Conservation (phyloP, 2,113 vertebrate species). For the Petroica traversi region DNA sequence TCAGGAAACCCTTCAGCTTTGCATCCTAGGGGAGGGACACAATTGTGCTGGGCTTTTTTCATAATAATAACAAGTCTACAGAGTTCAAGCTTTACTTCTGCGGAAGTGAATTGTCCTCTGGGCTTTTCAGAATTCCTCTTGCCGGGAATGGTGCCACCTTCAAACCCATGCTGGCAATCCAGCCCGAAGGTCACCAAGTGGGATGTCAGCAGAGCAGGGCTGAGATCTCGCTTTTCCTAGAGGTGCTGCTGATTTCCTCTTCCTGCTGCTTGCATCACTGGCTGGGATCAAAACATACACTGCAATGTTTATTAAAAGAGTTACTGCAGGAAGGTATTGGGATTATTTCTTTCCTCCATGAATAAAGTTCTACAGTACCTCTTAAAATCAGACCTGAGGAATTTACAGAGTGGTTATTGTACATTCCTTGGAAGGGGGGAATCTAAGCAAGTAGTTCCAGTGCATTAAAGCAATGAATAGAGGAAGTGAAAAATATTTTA, state of each 20-base stretch:
- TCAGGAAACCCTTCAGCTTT: neutral
- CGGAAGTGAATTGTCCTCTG: neutral
- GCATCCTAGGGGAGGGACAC: neutral
- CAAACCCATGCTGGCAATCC: neutral
- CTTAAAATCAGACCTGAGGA: slow-evolving; percentile 59
- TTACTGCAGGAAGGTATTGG: neutral
- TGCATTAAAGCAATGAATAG: slow-evolving; percentile 60
- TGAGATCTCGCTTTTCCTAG: neutral
- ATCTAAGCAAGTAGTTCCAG: slow-evolving; percentile 33
- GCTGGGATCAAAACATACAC: neutral
- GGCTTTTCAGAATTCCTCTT: neutral
- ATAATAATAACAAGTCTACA: neutral
- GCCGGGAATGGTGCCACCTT: neutral
- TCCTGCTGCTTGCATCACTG: neutral
- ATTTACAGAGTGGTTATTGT: slow-evolving; percentile 57
- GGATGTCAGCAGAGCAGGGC: neutral
- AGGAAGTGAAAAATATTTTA: slow-evolving; percentile 66
- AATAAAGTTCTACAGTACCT: slow-evolving; percentile 19
- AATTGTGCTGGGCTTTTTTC: neutral
- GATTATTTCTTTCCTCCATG: slow-evolving; percentile 27
- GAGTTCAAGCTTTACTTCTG: neutral
- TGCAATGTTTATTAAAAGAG: neutral
- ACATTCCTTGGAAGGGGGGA: neutral
- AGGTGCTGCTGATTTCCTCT: neutral
- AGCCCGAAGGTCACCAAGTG: neutral